A percentile compares a stretch with the other conserved stretches of the same genome.
Conservation (phyloP, 2,888 invertebrate species). For the Molorchus minor region DNA sequence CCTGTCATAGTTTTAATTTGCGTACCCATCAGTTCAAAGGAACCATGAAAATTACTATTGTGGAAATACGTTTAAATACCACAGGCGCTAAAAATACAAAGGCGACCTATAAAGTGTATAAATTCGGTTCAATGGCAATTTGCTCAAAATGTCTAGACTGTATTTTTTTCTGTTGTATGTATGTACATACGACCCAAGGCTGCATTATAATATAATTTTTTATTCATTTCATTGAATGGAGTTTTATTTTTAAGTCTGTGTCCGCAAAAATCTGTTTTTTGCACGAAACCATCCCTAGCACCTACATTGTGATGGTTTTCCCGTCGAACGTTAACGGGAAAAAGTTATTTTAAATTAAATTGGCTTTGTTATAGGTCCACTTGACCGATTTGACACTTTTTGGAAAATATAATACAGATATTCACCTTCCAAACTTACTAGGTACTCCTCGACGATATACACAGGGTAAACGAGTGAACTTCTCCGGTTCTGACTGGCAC, state of each 20-base stretch:
- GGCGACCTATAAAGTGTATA: slow-evolving; percentile 5
- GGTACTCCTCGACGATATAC: no score
- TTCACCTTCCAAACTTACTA: no score
- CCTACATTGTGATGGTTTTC: no score
- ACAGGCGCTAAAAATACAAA: slow-evolving; percentile 6
- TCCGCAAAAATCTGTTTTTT: neutral
- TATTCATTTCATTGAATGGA: no score
- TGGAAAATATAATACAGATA: no score
- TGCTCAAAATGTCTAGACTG: slow-evolving; percentile 7
- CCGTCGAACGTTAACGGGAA: no score
- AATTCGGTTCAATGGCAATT: neutral
- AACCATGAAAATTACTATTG: neutral
- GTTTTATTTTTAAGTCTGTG: neutral
- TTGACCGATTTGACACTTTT: no score
- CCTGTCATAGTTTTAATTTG: neutral
- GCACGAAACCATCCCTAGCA: no score
- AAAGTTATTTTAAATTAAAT: no score
- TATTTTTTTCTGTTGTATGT: slow-evolving; percentile 1
- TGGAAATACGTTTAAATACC: neutral
- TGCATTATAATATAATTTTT: neutral
- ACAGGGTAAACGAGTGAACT: no score
- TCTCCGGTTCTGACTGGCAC: no score
- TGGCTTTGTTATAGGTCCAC: no score
- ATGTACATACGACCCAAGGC: slow-evolving; percentile 10
- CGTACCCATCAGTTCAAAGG: neutral